Percentiles rank a stretch among this genome's conserved stretches.
These are phyloP conservation scores for Ailurus styani DNA, from an alignment of 2,113 vertebrate species.

Conservation along the genomic window DNA sequence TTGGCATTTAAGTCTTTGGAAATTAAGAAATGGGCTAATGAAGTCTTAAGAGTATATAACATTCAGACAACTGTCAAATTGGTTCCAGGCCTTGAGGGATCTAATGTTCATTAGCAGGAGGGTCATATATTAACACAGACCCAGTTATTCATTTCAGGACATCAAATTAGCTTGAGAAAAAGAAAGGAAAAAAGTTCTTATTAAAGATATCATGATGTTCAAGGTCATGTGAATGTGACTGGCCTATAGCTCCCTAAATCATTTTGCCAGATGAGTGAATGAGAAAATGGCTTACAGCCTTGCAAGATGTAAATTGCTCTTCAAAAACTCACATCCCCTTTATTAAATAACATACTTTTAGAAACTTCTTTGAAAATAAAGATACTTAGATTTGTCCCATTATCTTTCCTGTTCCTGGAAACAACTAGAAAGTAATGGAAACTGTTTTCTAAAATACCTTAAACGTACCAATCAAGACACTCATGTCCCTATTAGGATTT, in stretches of 20 bases:
- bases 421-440: neutral
- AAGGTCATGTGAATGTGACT: slow-evolving; percentile 23
- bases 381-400: neutral
- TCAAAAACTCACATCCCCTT: neutral
- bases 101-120: slow-evolving; percentile 50
- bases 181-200: neutral
- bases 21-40: slow-evolving; percentile 55
- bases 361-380: neutral
- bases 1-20: slow-evolving; percentile 38
- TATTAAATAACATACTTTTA: neutral
- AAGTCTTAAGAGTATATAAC: slow-evolving; percentile 22
- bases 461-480: neutral
- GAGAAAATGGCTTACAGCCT: neutral
- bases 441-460: neutral
- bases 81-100: slow-evolving; percentile 48
- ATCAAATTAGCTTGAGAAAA: neutral
- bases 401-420: neutral
- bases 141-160: slow-evolving; percentile 32
- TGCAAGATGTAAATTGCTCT: neutral
- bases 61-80: slow-evolving; percentile 49
- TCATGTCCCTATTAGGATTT: neutral
- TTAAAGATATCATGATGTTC: neutral
- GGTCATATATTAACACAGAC: slow-evolving; percentile 32
- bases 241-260: neutral
- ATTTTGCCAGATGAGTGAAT: neutral